Percentiles rank a stretch among this genome's conserved stretches.
Conservation (phyloP, 2,888 invertebrate species). For the Pheosia gnoma region DNA sequence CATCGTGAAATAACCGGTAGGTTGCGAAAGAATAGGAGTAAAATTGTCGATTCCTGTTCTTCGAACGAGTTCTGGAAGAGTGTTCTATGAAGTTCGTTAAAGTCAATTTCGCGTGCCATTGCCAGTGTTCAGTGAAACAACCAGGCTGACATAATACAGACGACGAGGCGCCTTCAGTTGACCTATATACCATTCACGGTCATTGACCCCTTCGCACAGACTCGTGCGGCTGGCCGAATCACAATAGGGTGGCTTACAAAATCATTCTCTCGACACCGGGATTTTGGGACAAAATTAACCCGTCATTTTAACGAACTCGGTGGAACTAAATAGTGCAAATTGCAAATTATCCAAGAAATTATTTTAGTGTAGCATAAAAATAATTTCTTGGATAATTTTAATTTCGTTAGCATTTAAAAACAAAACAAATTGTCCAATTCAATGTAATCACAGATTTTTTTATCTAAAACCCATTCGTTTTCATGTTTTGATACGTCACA, state of each 20-base stretch:
- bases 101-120: constrained; percentile 54
- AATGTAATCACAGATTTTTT: no score
- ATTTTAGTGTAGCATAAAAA: no score
- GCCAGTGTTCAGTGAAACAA: constrained; percentile 29
- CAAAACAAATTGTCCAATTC: no score
- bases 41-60: constrained; percentile 54
- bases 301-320: not conserved
- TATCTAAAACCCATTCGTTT: not conserved
- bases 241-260: constrained; percentile 54
- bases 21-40: constrained; percentile 43
- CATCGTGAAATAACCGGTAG: constrained; percentile 61
- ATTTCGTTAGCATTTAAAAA: no score
- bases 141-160: constrained; percentile 73
- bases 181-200: constrained; percentile 76
- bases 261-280: constrained; percentile 38
- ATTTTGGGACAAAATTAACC: constrained; percentile 14
- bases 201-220: constrained; percentile 71
- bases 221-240: constrained; percentile 55
- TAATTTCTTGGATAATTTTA: no score
- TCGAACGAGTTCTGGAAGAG: constrained; percentile 50
- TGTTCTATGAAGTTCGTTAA: constrained; percentile 51
- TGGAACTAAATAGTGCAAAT: no score
- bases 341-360: no score
- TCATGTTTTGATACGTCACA: not conserved
- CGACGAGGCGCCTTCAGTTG: constrained; percentile 76